Evolutionary conservation across 1,140 invertebrate species (phyloP).

Genomic region (Bilobella aurantiaca): DNA sequence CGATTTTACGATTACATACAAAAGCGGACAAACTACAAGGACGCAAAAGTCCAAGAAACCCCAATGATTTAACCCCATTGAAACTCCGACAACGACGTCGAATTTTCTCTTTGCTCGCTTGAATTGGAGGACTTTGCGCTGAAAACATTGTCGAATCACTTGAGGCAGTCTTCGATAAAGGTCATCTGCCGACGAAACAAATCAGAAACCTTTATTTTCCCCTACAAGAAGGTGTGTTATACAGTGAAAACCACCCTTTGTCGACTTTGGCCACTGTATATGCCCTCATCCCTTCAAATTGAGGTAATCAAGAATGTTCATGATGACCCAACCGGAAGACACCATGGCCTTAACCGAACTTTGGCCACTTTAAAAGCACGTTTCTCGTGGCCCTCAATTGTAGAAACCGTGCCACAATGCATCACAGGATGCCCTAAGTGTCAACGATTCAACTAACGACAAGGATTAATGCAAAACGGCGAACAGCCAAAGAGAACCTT

Average conservation of each 20-base stretch:
- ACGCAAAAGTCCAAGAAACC: constrained; percentile 17
- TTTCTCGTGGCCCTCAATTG: constrained; percentile 17
- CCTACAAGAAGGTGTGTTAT: constrained; percentile 13
- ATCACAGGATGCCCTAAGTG: constrained; percentile 9
- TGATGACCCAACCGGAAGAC: neutral
- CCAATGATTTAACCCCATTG: neutral
- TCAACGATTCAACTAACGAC: constrained; percentile 11
- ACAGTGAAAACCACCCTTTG: neutral
- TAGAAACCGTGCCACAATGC: neutral
- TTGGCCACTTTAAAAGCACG: neutral
- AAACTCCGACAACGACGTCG: neutral
- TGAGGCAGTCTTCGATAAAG: neutral
- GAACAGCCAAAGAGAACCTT: constrained; percentile 1
- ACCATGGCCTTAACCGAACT: constrained; percentile 16
- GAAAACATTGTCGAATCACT: neutral
- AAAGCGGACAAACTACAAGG: neutral
- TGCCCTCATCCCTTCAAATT: neutral
- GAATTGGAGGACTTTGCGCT: neutral
- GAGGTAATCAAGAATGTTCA: constrained; percentile 9
- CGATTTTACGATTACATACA: constrained; percentile 9
- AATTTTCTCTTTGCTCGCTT: neutral
- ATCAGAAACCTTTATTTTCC: constrained; percentile 3
- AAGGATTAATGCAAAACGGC: neutral
- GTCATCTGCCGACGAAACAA: neutral
- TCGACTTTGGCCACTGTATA: constrained; percentile 1